Conservation (phyloP, 2,888 invertebrate genomes). For the Hypomecis punctinalis region DNA sequence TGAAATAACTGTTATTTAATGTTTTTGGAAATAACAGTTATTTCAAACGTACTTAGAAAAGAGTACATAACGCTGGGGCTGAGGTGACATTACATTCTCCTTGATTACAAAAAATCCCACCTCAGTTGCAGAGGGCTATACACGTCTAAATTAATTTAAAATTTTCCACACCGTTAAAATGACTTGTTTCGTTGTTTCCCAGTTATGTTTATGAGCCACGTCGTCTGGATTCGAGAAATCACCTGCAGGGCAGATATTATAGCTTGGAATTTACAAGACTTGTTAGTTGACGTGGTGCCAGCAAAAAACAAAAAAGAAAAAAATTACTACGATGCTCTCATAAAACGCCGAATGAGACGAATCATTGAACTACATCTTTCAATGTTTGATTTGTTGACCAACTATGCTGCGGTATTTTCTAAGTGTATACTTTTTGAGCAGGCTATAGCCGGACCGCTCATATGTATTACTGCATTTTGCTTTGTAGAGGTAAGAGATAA, state of each 20-base stretch:
- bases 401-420: conserved; percentile 29
- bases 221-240: conserved; percentile 26
- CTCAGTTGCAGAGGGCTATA: no score
- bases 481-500: no score
- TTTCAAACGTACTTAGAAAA: no score
- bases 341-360: conserved; percentile 30
- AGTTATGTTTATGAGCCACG: conserved; percentile 23
- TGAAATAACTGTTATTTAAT: no score
- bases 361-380: conserved; percentile 36
- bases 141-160: no score
- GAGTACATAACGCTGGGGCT: no score
- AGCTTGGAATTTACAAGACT: conserved; percentile 25
- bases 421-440: conserved; percentile 32
- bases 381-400: conserved; percentile 29
- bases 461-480: conserved; percentile 34
- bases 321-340: conserved; percentile 5
- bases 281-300: conserved; percentile 32
- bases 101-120: no score
- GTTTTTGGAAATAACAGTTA: no score
- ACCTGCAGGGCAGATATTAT: conserved; percentile 31
- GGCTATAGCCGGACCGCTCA: conserved; percentile 21
- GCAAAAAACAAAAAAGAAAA: conserved; percentile 17
- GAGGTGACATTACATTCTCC: no score
- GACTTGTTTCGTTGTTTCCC: not conserved
- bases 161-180: not conserved